Evolutionary conservation across 2,113 vertebrate species (phyloP).

Genomic region (Epinephelus lanceolatus): DNA sequence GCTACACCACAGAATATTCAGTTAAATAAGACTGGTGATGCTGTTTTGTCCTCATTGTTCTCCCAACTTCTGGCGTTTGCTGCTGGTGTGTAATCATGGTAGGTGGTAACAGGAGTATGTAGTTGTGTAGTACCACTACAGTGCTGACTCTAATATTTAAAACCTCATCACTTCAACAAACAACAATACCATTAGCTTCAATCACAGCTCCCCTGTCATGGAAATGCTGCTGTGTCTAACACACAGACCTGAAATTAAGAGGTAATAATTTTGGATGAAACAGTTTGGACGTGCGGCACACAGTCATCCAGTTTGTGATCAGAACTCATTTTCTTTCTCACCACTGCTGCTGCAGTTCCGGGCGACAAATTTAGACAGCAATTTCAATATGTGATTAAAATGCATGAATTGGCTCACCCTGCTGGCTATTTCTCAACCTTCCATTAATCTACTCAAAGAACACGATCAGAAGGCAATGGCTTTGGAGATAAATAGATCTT

Average conservation of each 20-base stretch:
- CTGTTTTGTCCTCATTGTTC: no score
- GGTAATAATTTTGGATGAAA: neutral
- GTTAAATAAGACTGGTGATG: no score
- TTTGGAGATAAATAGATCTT: neutral
- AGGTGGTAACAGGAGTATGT: no score
- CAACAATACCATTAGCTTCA: neutral
- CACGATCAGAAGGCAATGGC: neutral
- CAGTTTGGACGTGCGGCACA: neutral
- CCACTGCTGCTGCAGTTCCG: neutral
- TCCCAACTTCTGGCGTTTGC: no score
- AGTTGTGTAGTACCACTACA: no score
- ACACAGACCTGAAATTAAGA: neutral
- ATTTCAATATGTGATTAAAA: conserved; percentile 1
- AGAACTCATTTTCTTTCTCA: neutral
- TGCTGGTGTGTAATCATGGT: no score
- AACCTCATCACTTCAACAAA: neutral
- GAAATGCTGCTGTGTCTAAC: neutral
- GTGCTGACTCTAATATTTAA: neutral
- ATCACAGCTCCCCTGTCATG: no score
- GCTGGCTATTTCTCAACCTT: neutral
- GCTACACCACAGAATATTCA: no score
- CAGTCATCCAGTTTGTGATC: neutral
- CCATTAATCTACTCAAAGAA: neutral
- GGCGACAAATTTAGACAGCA: neutral
- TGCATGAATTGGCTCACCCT: neutral